phyloP scores from a whole-genome alignment of 2,113 vertebrate species.

The Sinocyclocheilus rhinocerous region DNA sequence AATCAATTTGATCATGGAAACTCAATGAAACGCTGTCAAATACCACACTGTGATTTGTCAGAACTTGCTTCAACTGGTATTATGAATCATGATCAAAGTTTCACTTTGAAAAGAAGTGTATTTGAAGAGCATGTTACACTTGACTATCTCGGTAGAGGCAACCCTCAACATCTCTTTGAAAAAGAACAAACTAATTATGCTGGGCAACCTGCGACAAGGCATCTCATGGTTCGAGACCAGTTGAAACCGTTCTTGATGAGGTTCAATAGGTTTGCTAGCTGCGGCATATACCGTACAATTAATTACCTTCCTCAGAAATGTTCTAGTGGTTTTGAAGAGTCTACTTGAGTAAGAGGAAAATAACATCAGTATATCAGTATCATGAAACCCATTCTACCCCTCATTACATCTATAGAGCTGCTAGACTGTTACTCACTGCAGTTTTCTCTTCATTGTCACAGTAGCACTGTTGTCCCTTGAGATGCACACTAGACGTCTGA shows the following conservation, averaged over 20 bases:
- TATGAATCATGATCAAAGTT: background rate
- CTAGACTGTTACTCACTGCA: background rate
- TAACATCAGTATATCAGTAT: background rate
- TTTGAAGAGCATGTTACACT: background rate
- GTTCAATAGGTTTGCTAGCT: conserved; percentile 44
- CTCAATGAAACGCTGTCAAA: background rate
- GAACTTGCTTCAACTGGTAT: background rate
- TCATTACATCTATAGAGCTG: background rate
- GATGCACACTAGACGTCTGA: background rate
- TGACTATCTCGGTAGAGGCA: background rate
- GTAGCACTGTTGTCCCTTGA: background rate
- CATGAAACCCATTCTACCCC: background rate
- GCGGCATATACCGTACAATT: background rate
- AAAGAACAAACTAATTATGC: conserved; percentile 65
- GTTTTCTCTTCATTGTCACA: background rate
- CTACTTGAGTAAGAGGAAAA: background rate
- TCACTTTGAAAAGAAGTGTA: background rate
- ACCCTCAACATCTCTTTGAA: conserved; percentile 62
- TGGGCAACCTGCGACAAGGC: conserved; percentile 53
- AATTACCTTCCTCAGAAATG: background rate
- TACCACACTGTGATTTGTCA: background rate
- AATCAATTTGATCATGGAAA: conserved; percentile 18
- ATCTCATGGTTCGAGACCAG: conserved; percentile 41
- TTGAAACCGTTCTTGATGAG: conserved; percentile 53
- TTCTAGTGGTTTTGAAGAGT: conserved; percentile 10